Percentiles rank a stretch among this genome's conserved stretches.
phyloP scores from a whole-genome alignment of 1,140 invertebrate genomes.

The Drosophila santomea region DNA sequence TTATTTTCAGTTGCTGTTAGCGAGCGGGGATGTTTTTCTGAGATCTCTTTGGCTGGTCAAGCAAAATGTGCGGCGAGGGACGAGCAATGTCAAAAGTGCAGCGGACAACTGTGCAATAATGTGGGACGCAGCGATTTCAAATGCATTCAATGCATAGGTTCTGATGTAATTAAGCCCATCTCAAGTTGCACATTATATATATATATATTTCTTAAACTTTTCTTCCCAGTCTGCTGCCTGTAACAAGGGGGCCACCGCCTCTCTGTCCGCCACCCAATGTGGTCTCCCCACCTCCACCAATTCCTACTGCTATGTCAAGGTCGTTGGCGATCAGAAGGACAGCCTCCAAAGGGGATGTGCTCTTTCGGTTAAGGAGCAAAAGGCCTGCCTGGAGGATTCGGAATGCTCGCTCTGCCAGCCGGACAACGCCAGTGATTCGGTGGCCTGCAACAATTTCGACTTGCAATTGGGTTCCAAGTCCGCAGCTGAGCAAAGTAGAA shows the following conservation, averaged over 20 bases:
- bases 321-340: background rate
- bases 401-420: conserved; percentile 68
- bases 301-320: conserved; percentile 75
- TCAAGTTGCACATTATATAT: background rate
- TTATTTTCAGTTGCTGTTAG: conserved; percentile 56
- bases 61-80: conserved; percentile 43
- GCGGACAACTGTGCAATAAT: conserved; percentile 69
- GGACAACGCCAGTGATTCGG: conserved; percentile 21
- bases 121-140: conserved; percentile 65
- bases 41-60: conserved; percentile 43
- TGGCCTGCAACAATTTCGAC: conserved; percentile 67
- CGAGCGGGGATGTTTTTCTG: conserved; percentile 64
- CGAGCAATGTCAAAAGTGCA: conserved; percentile 66
- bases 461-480: conserved; percentile 31
- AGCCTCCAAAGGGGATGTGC: conserved; percentile 61
- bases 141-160: conserved; percentile 70
- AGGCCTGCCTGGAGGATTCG: conserved; percentile 49
- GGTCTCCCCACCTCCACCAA: conserved; percentile 62
- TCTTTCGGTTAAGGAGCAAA: conserved; percentile 53
- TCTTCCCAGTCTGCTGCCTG: conserved; percentile 42
- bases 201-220: background rate
- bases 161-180: conserved; percentile 37
- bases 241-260: conserved; percentile 14
- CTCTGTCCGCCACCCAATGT: conserved; percentile 49
- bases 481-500: conserved; percentile 14